These are phyloP conservation scores for Gallinago undulata DNA, from an alignment of 2,113 vertebrate genomes.

Conservation along the genomic window DNA sequence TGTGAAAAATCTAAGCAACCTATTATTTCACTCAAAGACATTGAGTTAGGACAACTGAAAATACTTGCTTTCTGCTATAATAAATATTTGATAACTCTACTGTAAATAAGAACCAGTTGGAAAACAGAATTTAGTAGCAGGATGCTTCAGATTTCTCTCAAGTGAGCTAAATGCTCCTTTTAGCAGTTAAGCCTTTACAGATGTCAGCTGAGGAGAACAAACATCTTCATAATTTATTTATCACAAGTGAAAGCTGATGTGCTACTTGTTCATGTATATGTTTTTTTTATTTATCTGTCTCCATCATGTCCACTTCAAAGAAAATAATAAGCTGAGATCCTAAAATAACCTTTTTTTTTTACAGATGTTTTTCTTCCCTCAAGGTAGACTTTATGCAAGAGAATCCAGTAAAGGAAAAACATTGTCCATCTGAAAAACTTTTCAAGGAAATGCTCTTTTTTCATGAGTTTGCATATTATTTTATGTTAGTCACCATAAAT, in stretches of 20 bases:
- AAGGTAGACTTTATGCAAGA: background rate
- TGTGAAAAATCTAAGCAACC: background rate
- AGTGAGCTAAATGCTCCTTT: background rate
- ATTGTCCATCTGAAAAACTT: background rate
- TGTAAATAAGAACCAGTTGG: slow-evolving; percentile 18
- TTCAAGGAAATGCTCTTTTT: background rate
- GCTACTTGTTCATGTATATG: background rate
- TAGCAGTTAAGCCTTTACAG: background rate
- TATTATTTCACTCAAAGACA: background rate
- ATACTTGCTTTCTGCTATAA: background rate
- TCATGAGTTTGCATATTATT: background rate
- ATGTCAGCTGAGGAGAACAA: slow-evolving; percentile 46
- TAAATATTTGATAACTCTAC: slow-evolving; percentile 25
- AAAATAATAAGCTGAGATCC: background rate
- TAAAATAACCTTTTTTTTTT: background rate
- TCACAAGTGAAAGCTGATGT: slow-evolving; percentile 20
- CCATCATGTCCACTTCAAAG: background rate
- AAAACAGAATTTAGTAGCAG: background rate
- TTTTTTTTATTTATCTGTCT: slow-evolving; percentile 22
- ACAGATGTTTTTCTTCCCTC: background rate
- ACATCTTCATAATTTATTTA: slow-evolving; percentile 52
- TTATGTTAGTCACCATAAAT: background rate
- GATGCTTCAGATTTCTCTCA: background rate
- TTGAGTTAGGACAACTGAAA: background rate
- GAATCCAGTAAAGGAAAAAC: background rate